phyloP scores from a whole-genome alignment of 2,888 invertebrate species.

The Spodoptera exigua region DNA sequence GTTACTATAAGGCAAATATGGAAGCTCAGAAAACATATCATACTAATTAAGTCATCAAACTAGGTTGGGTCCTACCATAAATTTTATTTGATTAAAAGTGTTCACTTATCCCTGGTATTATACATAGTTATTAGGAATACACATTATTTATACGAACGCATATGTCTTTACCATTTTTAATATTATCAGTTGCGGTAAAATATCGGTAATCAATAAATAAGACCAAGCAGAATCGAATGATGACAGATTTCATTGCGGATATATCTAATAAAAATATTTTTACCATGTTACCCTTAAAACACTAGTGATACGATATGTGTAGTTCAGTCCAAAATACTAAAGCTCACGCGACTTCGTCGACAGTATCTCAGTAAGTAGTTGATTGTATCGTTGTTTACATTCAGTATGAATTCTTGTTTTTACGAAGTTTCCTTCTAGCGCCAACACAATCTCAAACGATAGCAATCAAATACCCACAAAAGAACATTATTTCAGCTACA shows the following conservation, averaged over 20 bases:
- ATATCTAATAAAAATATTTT: slow-evolving; percentile 14
- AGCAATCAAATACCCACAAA: slow-evolving; percentile 25
- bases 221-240: too few species aligned
- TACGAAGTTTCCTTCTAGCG: slow-evolving; percentile 28
- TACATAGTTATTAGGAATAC: too few species aligned
- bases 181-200: too few species aligned
- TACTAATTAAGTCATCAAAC: too few species aligned
- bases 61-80: too few species aligned
- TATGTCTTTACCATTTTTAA: too few species aligned
- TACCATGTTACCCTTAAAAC: slow-evolving; percentile 10
- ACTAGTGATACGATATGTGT: slow-evolving; percentile 22
- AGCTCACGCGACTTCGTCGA: slow-evolving; percentile 18
- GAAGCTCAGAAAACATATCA: too few species aligned
- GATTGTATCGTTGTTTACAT: slow-evolving; percentile 36
- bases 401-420: slow-evolving; percentile 33
- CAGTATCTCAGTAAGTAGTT: slow-evolving; percentile 29
- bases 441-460: slow-evolving; percentile 30
- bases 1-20: too few species aligned
- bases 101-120: too few species aligned
- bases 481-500: slow-evolving; percentile 20
- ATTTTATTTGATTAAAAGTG: too few species aligned
- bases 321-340: slow-evolving; percentile 24
- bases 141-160: too few species aligned
- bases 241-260: neutral
- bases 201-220: too few species aligned